Evolutionary conservation across 2,113 vertebrate genomes (phyloP), one percentile per base, ranked within the genome.

Genomic region (Caloenas nicobarica): DNA sequence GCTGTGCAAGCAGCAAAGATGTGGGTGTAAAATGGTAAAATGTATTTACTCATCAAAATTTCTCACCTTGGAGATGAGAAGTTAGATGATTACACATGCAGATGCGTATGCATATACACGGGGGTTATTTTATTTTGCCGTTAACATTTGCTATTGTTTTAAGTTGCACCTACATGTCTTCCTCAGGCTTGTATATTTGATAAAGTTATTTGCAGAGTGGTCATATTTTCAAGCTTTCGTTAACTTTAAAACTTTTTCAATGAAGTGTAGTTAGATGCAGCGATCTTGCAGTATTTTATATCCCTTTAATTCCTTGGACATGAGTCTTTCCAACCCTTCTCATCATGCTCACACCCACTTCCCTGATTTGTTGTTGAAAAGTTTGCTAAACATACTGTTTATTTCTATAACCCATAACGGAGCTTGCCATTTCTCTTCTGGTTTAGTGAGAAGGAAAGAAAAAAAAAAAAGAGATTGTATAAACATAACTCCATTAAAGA

Each of bases 401-500:
- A 81, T 89, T 91, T 96, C 79, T 94, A 3, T 65, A 88, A 65
- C n/a, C 81, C 16, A 1, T 81, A 88, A 60, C 2, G 0, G 61
- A 65, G 4, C 36, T 88, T 93, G 56, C 44, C 8, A 42, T 96
- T 96, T 93, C 22, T 61, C 53, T 72, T 53, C 53, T 64, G 80
- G 51, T 73, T 95, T 88, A 74, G 42, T 40, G 38, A 86, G 58
- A 62, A 87, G 18, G 17, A 2, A 46, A 46, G 44, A 60, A 46
- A 82, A 73, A 79, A 68, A 79, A 81, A 48, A 62, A 44, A 44
- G 17, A 48, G 40, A 3, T 88, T 90, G 38, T 53, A 44, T 88
- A 96, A 93, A 88, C 85, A 76, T 87, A 81, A 84, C 44, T 84
- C 64, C 34, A 65, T 93, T 89, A 24, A 86, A 86, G 89, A 93